Base-by-base conservation (phyloP, 2,113 vertebrate species). In the Buteo buteo region DNA sequence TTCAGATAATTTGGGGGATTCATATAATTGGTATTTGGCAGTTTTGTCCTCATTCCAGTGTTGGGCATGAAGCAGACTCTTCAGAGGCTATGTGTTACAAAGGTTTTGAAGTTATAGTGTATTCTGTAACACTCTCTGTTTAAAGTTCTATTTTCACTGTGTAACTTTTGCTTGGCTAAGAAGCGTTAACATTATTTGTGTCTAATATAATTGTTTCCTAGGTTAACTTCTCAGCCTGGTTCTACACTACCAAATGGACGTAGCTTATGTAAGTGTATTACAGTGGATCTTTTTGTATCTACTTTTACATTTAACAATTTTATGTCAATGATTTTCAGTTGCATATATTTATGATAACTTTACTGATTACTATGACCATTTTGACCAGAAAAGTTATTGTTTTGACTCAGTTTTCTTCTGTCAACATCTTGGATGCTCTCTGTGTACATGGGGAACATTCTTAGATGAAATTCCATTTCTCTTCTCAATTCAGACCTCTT, bases 231-330 rank as follows among this genome's bases (percentile, higher is more conserved):
- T 97, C 98, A 98, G 85, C 98, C 99, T 97, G 99, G 99, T 96
- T 98, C 98, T 98, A 94, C 98, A 85, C 98, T 99, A 98, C 99
- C 99, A 97, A 99, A 99, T 95, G 99, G 99, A 93, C 99, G 99
- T 99, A 99, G 99, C 97, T 96, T 98, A 97, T 98, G 98, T 99
- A 96, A 98, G 98, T 99, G 98, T 97, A 93, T 94, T 90, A 70
- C 19, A 49, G 59, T 5, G 8, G 54, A 66, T 42, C 25, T n/a
- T 72, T 42, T 36, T 59, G 13, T 52, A 58, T 59, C 20, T 69
- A 1, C 29, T 91, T 85, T 71, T 44, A 32, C 44, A 44, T 93
- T 42, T 28, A 95, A 36, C 6, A 50, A 3, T 73, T 94, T 59
- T 36, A 31, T 80, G 66, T 87, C 58, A 66, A 0, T 80, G 40